Evolutionary conservation across 2,888 invertebrate species (phyloP).

Genomic region (Rhagium mordax): DNA sequence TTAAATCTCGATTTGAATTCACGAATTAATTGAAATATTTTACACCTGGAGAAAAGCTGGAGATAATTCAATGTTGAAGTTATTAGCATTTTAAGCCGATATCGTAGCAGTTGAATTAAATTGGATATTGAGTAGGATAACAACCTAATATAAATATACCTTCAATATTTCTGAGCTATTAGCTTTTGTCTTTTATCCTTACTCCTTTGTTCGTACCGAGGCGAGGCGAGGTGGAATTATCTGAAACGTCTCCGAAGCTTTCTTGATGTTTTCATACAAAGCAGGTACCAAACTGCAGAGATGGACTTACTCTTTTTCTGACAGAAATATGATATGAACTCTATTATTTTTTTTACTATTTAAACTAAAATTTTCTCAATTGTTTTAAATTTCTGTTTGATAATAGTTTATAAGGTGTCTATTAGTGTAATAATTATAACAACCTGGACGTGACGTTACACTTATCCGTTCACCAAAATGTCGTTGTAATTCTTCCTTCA

Average conservation of each 20-base stretch:
- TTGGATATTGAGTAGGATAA: not conserved
- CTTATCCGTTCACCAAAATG: no score
- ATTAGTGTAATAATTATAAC: no score
- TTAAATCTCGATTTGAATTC: constrained; percentile 21
- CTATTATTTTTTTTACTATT: no score
- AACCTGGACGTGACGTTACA: no score
- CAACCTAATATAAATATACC: not conserved
- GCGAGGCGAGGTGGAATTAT: not conserved
- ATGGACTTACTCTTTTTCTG: no score
- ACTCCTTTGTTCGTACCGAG: not conserved
- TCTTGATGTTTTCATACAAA: not conserved
- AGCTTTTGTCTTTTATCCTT: not conserved
- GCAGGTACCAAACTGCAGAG: no score
- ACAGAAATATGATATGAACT: no score
- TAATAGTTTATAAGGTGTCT: no score
- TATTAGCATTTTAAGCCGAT: not conserved
- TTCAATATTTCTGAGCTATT: not conserved
- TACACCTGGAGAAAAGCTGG: constrained; percentile 16
- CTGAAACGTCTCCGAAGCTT: not conserved
- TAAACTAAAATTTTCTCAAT: no score
- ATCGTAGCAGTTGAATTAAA: not conserved
- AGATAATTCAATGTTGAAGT: not conserved
- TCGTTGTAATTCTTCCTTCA: no score
- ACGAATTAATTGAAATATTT: constrained; percentile 14
- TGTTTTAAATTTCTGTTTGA: no score